These are phyloP conservation scores for Muntiacus reevesi DNA, from an alignment of 2,113 vertebrate species.

Conservation along the genomic window DNA sequence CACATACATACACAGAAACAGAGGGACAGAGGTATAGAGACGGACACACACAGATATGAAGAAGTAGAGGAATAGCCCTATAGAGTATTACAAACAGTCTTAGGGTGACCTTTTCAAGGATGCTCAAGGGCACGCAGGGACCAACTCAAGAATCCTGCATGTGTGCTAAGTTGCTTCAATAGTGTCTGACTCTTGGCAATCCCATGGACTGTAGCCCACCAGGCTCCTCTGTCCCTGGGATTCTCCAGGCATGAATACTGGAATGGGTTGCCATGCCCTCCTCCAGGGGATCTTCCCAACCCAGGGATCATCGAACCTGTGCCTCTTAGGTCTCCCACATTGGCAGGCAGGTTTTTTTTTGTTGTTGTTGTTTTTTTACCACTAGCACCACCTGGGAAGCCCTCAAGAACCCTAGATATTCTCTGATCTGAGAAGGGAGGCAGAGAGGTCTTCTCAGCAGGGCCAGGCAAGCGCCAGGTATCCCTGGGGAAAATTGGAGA, in stretches of 20 bases:
- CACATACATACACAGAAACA: background rate
- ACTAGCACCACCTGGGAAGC: background rate
- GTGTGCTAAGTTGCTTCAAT: background rate
- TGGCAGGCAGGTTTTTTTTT: background rate
- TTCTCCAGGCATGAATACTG: background rate
- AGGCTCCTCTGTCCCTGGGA: background rate
- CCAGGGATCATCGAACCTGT: background rate
- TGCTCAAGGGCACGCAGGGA: background rate
- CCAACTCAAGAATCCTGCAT: background rate
- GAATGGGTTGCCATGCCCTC: background rate
- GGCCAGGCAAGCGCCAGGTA: background rate
- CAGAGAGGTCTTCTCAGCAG: background rate
- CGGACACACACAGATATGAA: too few relatives aligned
- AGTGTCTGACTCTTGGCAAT: background rate
- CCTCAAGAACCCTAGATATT: background rate
- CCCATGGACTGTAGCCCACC: background rate
- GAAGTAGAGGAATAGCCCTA: background rate
- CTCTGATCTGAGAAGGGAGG: background rate
- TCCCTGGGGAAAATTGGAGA: background rate
- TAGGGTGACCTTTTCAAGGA: background rate
- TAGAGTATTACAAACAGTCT: accelerated
- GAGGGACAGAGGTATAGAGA: background rate
- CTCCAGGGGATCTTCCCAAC: background rate
- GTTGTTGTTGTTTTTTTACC: background rate
- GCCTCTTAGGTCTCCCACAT: background rate